Evolutionary conservation across 1,140 invertebrate species (phyloP).

Genomic region (Matsumurasca onukii): DNA sequence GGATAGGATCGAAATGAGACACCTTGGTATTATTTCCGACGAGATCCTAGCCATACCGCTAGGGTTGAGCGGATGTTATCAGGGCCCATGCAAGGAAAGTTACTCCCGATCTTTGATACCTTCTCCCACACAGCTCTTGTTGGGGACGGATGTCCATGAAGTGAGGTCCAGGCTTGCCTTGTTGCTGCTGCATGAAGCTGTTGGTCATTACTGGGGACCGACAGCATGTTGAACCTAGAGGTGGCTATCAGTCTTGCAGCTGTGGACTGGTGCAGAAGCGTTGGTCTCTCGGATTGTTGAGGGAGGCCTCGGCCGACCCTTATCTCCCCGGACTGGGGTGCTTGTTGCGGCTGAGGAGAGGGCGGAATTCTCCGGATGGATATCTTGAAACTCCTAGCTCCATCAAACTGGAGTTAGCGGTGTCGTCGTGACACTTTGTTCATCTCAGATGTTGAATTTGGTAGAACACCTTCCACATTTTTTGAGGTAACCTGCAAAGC

Average conservation of each 20-base stretch:
- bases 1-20: constrained; percentile 89
- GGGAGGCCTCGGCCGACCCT: constrained; percentile 28
- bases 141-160: constrained; percentile 35
- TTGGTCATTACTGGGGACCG: constrained; percentile 29
- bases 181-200: constrained; percentile 31
- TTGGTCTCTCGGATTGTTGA: constrained; percentile 11
- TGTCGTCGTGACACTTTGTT: constrained; percentile 35
- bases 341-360: constrained; percentile 10
- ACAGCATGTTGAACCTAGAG: constrained; percentile 31
- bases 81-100: constrained; percentile 45
- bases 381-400: constrained; percentile 26
- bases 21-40: constrained; percentile 50
- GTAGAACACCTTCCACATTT: constrained; percentile 35
- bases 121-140: constrained; percentile 27
- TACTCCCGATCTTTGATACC: constrained; percentile 25
- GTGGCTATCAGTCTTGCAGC: constrained; percentile 23
- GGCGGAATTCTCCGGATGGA: no score
- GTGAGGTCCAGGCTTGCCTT: constrained; percentile 26
- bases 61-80: constrained; percentile 85
- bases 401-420: constrained; percentile 36
- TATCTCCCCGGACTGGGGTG: no score
- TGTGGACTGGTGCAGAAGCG: constrained; percentile 31
- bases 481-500: constrained; percentile 40
- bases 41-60: constrained; percentile 65
- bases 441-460: constrained; percentile 33